Percentiles rank a stretch among this genome's conserved stretches.
Conservation (phyloP, 2,797 vertebrate genomes). For the Ctenopoma kingsleyae region DNA sequence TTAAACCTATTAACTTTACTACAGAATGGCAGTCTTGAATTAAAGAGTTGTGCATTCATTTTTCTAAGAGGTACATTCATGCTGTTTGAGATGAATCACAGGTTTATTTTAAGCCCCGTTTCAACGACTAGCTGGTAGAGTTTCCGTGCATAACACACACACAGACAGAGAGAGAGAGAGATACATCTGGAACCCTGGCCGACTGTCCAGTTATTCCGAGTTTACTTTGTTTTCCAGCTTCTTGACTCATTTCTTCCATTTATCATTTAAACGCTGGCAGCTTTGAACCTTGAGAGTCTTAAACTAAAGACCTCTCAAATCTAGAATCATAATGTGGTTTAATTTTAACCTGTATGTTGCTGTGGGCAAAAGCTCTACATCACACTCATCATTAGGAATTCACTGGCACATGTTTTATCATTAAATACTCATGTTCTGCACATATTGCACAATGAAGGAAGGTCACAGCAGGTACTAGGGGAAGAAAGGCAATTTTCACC, state of each 20-base stretch:
- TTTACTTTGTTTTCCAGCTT: conserved; percentile 72
- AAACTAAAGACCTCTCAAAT: conserved; percentile 26
- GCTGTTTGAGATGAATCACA: conserved; percentile 72
- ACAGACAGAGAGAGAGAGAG: conserved; percentile 19
- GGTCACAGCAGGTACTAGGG: conserved; percentile 3
- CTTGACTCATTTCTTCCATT: conserved; percentile 73
- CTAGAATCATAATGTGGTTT: conserved; percentile 25
- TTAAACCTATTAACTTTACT: conserved; percentile 8
- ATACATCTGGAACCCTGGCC: conserved; percentile 68
- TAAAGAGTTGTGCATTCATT: conserved; percentile 39
- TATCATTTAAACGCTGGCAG: conserved; percentile 37
- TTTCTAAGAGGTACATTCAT: conserved; percentile 56
- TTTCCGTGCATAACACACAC: conserved; percentile 64
- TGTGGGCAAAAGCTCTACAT: conserved; percentile 29
- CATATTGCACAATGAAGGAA: conserved; percentile 23
- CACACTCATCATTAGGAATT: conserved; percentile 27
- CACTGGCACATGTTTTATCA: conserved; percentile 3
- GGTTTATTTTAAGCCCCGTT: conserved; percentile 71
- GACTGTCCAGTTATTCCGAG: conserved; percentile 63
- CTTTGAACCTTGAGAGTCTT: conserved; percentile 52
- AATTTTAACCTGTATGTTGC: conserved; percentile 24
- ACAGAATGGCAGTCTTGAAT: conserved; percentile 33
- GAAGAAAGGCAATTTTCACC: conserved; percentile 51
- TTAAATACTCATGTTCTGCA: conserved; percentile 22
- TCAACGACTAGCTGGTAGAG: conserved; percentile 51